Percentiles rank a stretch among this genome's conserved stretches.
Conservation (phyloP, 2,113 vertebrate genomes). For the Gopherus evgoodei region DNA sequence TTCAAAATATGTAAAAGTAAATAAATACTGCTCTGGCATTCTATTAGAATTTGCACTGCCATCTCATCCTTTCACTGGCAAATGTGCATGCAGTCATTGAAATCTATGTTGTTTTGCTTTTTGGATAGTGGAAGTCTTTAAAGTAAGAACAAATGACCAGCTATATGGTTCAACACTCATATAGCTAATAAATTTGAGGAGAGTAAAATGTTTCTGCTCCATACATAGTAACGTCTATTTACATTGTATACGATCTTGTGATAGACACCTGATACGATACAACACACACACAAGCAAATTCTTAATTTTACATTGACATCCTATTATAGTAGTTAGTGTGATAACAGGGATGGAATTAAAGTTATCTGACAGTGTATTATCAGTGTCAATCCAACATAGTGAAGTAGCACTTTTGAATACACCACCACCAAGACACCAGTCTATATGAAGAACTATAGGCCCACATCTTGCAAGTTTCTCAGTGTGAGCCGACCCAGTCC, state of each 20-base stretch:
- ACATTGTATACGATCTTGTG: background rate
- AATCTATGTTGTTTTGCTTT: background rate
- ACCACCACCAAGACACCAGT: background rate
- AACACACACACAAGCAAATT: background rate
- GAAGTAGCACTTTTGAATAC: background rate
- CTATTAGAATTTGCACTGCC: background rate
- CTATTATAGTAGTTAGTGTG: background rate
- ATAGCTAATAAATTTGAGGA: background rate
- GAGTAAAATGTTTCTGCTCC: background rate
- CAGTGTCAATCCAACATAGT: background rate
- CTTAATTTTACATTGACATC: background rate
- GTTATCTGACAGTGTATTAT: background rate
- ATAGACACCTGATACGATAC: background rate
- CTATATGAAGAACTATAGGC: background rate
- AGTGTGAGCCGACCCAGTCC: background rate
- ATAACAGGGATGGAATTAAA: no score
- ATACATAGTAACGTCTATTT: background rate
- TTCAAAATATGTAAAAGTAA: fast-evolving
- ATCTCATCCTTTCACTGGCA: background rate
- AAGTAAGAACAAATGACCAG: no score
- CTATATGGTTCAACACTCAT: background rate
- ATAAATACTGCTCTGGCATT: background rate
- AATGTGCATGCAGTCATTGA: background rate
- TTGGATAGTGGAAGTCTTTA: background rate
- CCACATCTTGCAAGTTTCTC: fast-evolving